phyloP scores from a whole-genome alignment of 2,797 vertebrate genomes.

The Phrynocephalus guinanensis region DNA sequence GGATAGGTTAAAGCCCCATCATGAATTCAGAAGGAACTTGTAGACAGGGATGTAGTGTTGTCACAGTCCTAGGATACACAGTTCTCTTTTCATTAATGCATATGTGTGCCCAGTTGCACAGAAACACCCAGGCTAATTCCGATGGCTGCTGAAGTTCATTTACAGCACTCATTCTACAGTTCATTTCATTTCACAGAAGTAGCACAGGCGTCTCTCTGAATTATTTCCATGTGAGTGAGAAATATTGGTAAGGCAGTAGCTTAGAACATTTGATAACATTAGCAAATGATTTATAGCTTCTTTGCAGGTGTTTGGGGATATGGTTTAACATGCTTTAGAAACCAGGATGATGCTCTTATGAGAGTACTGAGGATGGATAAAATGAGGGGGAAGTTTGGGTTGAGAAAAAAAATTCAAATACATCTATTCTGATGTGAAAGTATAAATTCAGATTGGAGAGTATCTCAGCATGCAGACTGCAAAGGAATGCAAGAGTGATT shows the following conservation, averaged over 20 bases:
- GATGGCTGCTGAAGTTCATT: not conserved
- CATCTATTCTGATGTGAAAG: not conserved
- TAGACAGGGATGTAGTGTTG: not conserved
- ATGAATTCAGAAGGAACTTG: not conserved
- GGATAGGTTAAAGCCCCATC: not conserved
- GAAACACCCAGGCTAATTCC: not conserved
- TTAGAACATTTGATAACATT: not conserved
- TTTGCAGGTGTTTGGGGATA: not conserved
- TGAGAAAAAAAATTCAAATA: not conserved
- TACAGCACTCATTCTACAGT: not conserved
- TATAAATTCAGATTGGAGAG: too few relatives aligned
- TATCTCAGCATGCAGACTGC: not conserved
- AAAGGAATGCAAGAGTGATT: not conserved
- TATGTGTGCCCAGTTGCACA: slow-evolving; percentile 11
- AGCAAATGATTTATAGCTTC: not conserved
- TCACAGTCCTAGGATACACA: not conserved
- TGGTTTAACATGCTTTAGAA: not conserved
- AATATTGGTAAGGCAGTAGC: not conserved
- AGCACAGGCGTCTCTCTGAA: not conserved
- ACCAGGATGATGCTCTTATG: not conserved
- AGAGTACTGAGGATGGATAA: not conserved
- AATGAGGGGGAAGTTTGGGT: not conserved
- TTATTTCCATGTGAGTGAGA: not conserved
- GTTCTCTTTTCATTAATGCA: not conserved
- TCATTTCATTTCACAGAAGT: not conserved